Percentiles rank a stretch among this genome's conserved stretches.
These are phyloP conservation scores for Brachyistius frenatus DNA, from an alignment of 2,113 vertebrate genomes.

Conservation along the genomic window DNA sequence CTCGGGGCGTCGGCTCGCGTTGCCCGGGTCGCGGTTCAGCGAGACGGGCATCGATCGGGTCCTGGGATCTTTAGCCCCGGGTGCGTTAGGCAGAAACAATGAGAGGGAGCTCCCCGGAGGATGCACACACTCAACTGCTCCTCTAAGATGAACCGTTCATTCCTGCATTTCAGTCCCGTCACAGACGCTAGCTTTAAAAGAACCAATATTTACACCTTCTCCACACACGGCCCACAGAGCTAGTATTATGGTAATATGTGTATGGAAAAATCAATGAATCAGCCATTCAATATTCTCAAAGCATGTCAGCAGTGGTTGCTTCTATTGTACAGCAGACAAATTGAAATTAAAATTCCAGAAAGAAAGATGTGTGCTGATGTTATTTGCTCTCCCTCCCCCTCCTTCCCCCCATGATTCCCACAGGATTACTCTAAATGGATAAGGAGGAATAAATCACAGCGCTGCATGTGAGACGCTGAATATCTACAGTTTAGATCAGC, in stretches of 20 bases:
- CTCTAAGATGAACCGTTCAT: constrained; percentile 10
- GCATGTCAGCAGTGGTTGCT: constrained; percentile 33
- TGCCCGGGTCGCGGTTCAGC: constrained; percentile 31
- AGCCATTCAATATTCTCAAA: constrained; percentile 56
- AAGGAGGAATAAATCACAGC: constrained; percentile 31
- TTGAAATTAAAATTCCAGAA: constrained; percentile 37
- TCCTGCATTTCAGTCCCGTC: constrained; percentile 7
- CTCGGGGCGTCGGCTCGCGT: neutral
- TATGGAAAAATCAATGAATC: constrained; percentile 51
- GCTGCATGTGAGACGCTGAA: constrained; percentile 8
- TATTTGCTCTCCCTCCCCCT: constrained; percentile 35
- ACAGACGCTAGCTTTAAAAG: neutral
- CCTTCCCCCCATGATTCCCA: neutral
- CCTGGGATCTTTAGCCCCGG: constrained; percentile 43
- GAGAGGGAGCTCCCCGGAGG: constrained; percentile 34
- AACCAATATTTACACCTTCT: constrained; percentile 42
- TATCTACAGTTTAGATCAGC: constrained; percentile 38
- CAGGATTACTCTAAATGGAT: constrained; percentile 5
- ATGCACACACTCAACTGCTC: neutral
- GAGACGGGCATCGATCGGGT: constrained; percentile 57
- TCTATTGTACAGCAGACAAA: constrained; percentile 26
- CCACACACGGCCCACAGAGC: constrained; percentile 14
- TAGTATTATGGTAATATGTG: constrained; percentile 55
- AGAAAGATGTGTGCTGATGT: constrained; percentile 26
- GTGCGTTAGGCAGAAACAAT: constrained; percentile 34